Conservation (phyloP, 2,888 invertebrate genomes). For the Dastarcus helophoroides region DNA sequence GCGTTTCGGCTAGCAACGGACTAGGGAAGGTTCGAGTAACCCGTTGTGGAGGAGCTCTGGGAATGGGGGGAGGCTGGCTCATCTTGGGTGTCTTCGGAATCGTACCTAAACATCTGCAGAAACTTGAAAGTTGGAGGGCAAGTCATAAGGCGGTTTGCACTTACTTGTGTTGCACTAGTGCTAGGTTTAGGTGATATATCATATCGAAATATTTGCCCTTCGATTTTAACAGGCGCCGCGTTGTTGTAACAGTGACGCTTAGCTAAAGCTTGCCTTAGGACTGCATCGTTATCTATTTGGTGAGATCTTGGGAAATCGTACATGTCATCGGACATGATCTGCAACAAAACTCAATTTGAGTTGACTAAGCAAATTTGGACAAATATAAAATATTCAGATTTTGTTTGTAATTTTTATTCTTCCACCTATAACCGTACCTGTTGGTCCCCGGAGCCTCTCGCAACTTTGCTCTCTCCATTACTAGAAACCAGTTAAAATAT, state of each 20-base stretch:
- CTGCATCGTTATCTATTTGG: slow-evolving; percentile 35
- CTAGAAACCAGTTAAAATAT: no score
- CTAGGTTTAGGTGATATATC: slow-evolving; percentile 39
- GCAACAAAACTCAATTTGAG: no score
- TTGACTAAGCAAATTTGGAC: no score
- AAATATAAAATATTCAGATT: no score
- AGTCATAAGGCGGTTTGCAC: no score
- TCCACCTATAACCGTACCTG: no score
- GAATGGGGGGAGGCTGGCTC: slow-evolving; percentile 42
- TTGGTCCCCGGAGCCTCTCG: no score
- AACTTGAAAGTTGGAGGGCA: slow-evolving; percentile 3
- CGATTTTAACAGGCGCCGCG: slow-evolving; percentile 43
- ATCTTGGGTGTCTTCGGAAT: slow-evolving; percentile 26
- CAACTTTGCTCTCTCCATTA: no score
- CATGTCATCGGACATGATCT: slow-evolving; percentile 40
- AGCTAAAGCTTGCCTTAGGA: slow-evolving; percentile 23
- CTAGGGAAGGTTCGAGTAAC: slow-evolving; percentile 50
- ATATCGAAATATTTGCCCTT: slow-evolving; percentile 46
- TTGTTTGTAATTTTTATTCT: no score
- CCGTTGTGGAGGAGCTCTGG: slow-evolving; percentile 41
- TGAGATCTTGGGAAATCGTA: slow-evolving; percentile 64
- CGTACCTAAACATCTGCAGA: slow-evolving; percentile 31
- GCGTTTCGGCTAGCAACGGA: slow-evolving; percentile 31
- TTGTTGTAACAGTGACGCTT: slow-evolving; percentile 49
- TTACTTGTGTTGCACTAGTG: slow-evolving; percentile 26